Conservation (phyloP, 2,888 invertebrate genomes). For the Lasioglossum oenotherae region DNA sequence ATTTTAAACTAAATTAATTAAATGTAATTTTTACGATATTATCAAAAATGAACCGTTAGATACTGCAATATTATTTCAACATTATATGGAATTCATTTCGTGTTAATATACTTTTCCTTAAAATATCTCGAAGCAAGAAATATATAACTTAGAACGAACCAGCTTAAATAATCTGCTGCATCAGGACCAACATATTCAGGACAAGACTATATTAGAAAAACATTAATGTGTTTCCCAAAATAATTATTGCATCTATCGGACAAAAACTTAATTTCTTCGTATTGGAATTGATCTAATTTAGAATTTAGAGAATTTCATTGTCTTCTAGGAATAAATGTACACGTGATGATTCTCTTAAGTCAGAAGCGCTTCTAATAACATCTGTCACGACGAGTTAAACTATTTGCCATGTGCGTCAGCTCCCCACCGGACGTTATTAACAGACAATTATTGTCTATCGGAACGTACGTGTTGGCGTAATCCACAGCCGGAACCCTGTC, state of each 20-base stretch:
- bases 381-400: constrained; percentile 77
- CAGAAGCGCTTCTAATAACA: constrained; percentile 67
- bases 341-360: constrained; percentile 28
- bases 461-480: constrained; percentile 52
- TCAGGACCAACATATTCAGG: not conserved
- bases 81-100: too few relatives aligned
- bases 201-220: not conserved
- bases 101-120: too few relatives aligned
- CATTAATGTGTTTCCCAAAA: not conserved
- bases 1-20: too few relatives aligned
- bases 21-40: too few relatives aligned
- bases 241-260: not conserved
- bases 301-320: not conserved
- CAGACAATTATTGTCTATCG: constrained; percentile 77
- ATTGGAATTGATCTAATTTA: not conserved
- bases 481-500: constrained; percentile 54
- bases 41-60: too few relatives aligned
- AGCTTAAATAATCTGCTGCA: too few relatives aligned
- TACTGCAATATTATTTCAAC: too few relatives aligned
- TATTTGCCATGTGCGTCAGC: constrained; percentile 77
- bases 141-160: too few relatives aligned
- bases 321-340: not conserved
- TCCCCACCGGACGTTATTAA: constrained; percentile 79
- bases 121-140: too few relatives aligned
- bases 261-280: not conserved